Percentiles rank a stretch among this genome's conserved stretches.
phyloP scores from a whole-genome alignment of 2,797 vertebrate species.

The Melanotaenia maccullochi region DNA sequence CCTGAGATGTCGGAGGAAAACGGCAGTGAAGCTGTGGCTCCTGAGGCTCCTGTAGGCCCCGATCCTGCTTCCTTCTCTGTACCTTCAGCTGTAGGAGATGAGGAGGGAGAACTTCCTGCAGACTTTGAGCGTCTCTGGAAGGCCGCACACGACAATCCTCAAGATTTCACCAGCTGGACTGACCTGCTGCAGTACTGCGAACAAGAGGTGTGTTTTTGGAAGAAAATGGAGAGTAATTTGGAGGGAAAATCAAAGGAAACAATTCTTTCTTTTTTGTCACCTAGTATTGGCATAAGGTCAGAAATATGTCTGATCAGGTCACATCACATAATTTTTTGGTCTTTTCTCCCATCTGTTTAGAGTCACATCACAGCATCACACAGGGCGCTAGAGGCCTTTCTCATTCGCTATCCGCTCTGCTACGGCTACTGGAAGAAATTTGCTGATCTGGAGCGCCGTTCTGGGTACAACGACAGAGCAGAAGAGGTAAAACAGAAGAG shows the following conservation, averaged over 20 bases:
- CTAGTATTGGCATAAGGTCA: background rate
- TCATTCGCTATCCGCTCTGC: slow-evolving; percentile 86
- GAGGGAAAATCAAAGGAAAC: background rate
- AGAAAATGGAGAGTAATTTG: too few species aligned
- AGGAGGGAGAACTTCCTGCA: slow-evolving; percentile 77
- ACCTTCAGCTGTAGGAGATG: slow-evolving; percentile 60
- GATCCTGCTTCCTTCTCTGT: slow-evolving; percentile 44
- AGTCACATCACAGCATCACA: slow-evolving; percentile 81
- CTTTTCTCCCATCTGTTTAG: slow-evolving; percentile 62
- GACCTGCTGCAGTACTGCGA: slow-evolving; percentile 88
- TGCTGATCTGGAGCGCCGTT: slow-evolving; percentile 86
- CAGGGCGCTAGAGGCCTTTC: slow-evolving; percentile 84
- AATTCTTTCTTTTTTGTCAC: background rate
- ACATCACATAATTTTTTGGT: background rate
- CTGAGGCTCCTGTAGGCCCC: slow-evolving; percentile 25
- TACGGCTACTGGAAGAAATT: slow-evolving; percentile 93
- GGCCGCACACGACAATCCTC: slow-evolving; percentile 79
- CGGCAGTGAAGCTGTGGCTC: slow-evolving; percentile 18
- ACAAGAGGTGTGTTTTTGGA: slow-evolving; percentile 80
- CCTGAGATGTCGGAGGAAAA: slow-evolving; percentile 59
- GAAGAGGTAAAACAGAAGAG: slow-evolving; percentile 80
- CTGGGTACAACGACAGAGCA: slow-evolving; percentile 75
- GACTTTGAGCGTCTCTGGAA: slow-evolving; percentile 87
- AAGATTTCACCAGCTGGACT: slow-evolving; percentile 87
- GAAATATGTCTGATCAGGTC: background rate